phyloP scores from a whole-genome alignment of 2,797 vertebrate species.

The Hypotaenidia philippensis region DNA sequence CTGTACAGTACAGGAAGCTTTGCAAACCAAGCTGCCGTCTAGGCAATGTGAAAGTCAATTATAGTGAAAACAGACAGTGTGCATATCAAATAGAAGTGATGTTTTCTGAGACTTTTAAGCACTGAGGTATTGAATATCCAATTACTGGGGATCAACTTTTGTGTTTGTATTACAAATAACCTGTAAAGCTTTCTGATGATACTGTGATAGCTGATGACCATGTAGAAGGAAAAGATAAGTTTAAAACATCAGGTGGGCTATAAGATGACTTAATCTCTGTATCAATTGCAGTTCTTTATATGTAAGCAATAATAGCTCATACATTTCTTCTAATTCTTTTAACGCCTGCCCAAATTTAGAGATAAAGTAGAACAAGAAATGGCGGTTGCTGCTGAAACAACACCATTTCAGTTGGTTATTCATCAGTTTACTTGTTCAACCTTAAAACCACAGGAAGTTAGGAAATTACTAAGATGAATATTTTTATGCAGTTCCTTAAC shows the following conservation, averaged over 20 bases:
- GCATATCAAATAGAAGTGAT: neutral
- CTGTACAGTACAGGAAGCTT: neutral
- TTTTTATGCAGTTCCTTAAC: neutral
- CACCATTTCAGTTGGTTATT: neutral
- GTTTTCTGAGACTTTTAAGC: neutral
- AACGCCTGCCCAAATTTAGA: neutral
- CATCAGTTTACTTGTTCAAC: neutral
- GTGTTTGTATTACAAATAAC: neutral
- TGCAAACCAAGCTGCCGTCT: neutral
- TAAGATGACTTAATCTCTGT: neutral
- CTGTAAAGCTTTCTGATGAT: neutral
- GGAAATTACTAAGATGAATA: neutral
- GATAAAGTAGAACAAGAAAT: neutral
- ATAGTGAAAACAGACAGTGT: neutral
- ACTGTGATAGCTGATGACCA: neutral
- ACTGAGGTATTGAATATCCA: neutral
- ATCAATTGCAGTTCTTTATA: neutral
- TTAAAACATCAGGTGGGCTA: neutral
- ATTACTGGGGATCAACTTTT: neutral
- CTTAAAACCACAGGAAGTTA: neutral
- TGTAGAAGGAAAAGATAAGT: neutral
- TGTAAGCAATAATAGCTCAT: neutral
- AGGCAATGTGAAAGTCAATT: neutral
- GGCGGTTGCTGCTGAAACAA: neutral
- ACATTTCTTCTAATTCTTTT: neutral